Evolutionary conservation across 1,140 invertebrate species (phyloP), one percentile per base, ranked within the genome.

Genomic region (Capitella teleta): DNA sequence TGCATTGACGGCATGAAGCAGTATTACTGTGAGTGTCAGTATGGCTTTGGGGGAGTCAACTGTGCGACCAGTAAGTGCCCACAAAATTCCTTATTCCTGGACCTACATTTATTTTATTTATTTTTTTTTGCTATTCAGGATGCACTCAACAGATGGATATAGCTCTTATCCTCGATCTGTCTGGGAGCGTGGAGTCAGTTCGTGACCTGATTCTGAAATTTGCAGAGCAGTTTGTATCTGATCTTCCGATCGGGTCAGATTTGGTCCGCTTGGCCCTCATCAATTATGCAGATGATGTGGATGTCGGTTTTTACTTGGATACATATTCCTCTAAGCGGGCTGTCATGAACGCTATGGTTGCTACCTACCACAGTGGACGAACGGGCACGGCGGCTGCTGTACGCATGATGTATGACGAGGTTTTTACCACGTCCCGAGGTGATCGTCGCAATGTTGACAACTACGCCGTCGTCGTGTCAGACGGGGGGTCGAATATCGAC

Each of bases 401-500:
- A n/a, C n/a, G n/a, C n/a, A n/a, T n/a, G n/a, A n/a, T n/a, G n/a
- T n/a, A n/a, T n/a, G n/a, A n/a, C n/a, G n/a, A n/a, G n/a, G n/a
- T 46, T 26, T 52, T 48, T 23, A 28, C 18, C 5, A 0, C 24
- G 19, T 21, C 16, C 3, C 24, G 28, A 21, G 50, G 50, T 19
- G 54, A 45, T 25, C 40, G 59, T 4, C 16, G 36, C 12, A 40
- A 38, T 16, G 53, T 49, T 2, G 43, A 44, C 12, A 57, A 53
- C 28, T 26, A 60, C n/a, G 56, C 51, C 19, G 40, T 62, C 16
- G 48, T 62, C 2, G 44, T 61, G 23, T 61, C 61, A 0, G 61
- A 62, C 32, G 61, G 61, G 4, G 18, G 38, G 21, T 61, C 61
- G 5, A 55, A 67, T 53, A 55, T 61, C 14, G 59, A 59, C 36